Base-by-base conservation (phyloP, 23 tunicate species). In the Corella eumyota region DNA sequence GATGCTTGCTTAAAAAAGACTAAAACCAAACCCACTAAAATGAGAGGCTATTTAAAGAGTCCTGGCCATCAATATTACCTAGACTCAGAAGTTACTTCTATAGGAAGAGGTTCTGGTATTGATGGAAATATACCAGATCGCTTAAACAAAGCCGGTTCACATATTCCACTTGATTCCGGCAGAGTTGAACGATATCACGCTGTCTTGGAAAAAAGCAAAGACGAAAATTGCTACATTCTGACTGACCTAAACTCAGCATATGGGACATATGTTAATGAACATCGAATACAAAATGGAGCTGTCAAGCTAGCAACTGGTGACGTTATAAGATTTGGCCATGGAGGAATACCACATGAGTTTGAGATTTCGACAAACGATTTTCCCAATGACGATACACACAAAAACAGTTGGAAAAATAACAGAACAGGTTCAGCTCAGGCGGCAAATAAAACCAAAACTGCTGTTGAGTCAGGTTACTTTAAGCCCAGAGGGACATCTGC, bases 201-300 rank as follows among this genome's bases (percentile, higher is more conserved):
- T 3, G 78, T 75, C 6, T 64, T 84, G 0, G 94, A 69, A 69
- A 68, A 45, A 32, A 60, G 80, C 5, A 50, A 72, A 0, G 78
- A 75, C 0, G 69, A 75, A 46, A 62, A 63, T 5, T 75, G 78
- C 44, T 84, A 37, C 37, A 52, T 66, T 30, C 48, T 84, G 1
- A 61, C 59, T 30, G 94, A 84, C 45, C 33, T 84, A 32, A 84
- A 84, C 77, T 68, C 94, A 30, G 66, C 83, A 1, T 67, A 64
- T 58, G 94, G 94, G 0, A 84, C 83, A 15, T 84, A 84, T 36
- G 83, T 84, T 1, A 84, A 84, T 54, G 78, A 84, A 45, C 56
- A 72, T 45, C 45, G 74, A 58, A 72, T 84, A n/a, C 94, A 84
- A 63, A 84, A 84, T 32, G 69, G 58, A 0, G 75, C 75, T 1